phyloP scores from a whole-genome alignment of 1,140 invertebrate genomes.

The Ephestia elutella region DNA sequence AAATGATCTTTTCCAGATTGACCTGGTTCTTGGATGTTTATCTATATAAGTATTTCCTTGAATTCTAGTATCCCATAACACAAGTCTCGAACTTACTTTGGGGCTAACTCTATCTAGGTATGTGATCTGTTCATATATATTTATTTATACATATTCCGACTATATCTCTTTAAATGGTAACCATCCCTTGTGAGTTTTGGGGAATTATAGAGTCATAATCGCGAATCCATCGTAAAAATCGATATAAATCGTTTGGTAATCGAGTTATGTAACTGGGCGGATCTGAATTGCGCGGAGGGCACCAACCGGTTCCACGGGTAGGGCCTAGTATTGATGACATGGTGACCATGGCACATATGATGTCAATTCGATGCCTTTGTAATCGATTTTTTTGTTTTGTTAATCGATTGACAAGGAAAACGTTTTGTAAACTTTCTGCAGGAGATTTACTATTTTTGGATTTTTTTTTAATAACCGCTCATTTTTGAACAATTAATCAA shows the following conservation, averaged over 20 bases:
- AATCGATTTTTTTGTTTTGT: conserved; percentile 2
- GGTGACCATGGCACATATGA: conserved; percentile 3
- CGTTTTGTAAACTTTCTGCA: not conserved
- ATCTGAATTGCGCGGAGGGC: not conserved
- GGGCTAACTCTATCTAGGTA: too few relatives aligned
- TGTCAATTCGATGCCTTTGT: conserved; percentile 1
- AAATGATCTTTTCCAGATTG: too few relatives aligned
- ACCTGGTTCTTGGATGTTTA: too few relatives aligned
- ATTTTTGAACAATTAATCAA: not conserved
- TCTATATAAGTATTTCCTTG: too few relatives aligned
- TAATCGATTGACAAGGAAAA: not conserved
- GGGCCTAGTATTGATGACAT: conserved; percentile 1
- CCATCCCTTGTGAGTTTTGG: too few relatives aligned
- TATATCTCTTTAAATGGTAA: too few relatives aligned
- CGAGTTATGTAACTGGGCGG: conserved; percentile 1
- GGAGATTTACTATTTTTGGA: too few relatives aligned
- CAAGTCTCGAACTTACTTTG: too few relatives aligned
- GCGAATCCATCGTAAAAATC: not conserved
- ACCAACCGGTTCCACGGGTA: not conserved
- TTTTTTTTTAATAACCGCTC: not conserved
- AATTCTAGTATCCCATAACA: too few relatives aligned
- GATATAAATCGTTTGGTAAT: conserved; percentile 5
- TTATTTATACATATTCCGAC: too few relatives aligned
- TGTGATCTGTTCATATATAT: too few relatives aligned
- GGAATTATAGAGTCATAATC: not conserved